Evolutionary conservation across 35 echinoderm and acorn worm species (phyloP).

Genomic region (Ophiothrix spiculata): DNA sequence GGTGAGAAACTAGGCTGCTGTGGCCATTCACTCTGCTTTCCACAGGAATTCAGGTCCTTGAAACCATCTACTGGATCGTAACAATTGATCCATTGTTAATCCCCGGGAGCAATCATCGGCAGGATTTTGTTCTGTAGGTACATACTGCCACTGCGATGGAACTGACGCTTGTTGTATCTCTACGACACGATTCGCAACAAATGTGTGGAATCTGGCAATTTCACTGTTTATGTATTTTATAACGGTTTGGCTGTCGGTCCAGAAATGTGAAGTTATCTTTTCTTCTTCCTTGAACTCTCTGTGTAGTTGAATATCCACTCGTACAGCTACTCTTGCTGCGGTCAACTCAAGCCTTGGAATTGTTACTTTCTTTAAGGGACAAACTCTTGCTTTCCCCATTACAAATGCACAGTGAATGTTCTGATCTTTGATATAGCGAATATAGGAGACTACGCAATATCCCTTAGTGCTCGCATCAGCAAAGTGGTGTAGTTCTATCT

Average conservation of each 20-base stretch:
- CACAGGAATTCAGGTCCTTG: background rate
- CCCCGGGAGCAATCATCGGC: slow-evolving; percentile 37
- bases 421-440: background rate
- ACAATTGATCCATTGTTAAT: background rate
- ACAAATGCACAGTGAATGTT: slow-evolving; percentile 51
- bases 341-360: slow-evolving; percentile 67
- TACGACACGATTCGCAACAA: slow-evolving; percentile 48
- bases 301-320: too few relatives aligned
- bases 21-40: background rate
- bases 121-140: slow-evolving; percentile 27
- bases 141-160: slow-evolving; percentile 47
- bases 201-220: slow-evolving; percentile 46
- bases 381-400: slow-evolving; percentile 62
- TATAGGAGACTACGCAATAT: slow-evolving; percentile 55
- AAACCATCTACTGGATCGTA: background rate
- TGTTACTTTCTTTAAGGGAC: slow-evolving; percentile 61
- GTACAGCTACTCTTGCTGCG: slow-evolving; percentile 51
- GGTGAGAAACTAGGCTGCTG: background rate
- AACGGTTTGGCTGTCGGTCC: slow-evolving; percentile 51
- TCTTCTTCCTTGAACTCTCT: too few relatives aligned
- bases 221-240: slow-evolving; percentile 46
- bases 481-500: slow-evolving; percentile 53
- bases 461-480: slow-evolving; percentile 52
- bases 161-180: slow-evolving; percentile 28
- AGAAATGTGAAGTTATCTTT: slow-evolving; percentile 32